Percentiles rank a stretch among this genome's conserved stretches.
Conservation (phyloP, 2,797 vertebrate species). For the Paratrypauchen microcephalus region DNA sequence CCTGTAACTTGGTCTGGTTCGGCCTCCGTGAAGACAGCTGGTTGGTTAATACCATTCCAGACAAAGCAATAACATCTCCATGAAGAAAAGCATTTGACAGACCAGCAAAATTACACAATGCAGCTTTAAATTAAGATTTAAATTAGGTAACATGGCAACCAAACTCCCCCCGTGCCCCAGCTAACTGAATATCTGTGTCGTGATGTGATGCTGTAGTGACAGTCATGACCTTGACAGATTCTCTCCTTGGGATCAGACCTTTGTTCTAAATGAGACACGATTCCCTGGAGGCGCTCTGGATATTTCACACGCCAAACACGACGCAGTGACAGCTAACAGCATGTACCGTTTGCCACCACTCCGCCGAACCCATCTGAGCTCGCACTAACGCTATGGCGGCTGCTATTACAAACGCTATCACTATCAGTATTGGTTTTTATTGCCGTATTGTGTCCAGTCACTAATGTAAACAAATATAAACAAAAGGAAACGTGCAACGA, state of each 20-base stretch:
- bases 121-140: too few species aligned
- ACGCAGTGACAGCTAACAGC: neutral
- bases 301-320: neutral
- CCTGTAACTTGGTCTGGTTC: too few species aligned
- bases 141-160: neutral
- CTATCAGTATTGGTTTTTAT: neutral
- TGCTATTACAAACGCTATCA: neutral
- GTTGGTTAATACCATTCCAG: too few species aligned
- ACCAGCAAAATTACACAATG: too few species aligned
- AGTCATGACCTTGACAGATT: slow-evolving; percentile 1
- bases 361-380: neutral
- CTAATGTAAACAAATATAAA: too few species aligned
- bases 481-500: too few species aligned
- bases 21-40: too few species aligned
- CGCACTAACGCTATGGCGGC: neutral
- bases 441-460: too few species aligned
- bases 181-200: neutral
- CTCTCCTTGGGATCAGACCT: neutral
- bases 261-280: slow-evolving; percentile 1
- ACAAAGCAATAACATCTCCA: too few species aligned
- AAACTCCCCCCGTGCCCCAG: neutral
- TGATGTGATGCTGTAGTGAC: neutral
- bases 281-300: slow-evolving; percentile 2
- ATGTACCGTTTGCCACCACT: neutral
- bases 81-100: too few species aligned